Conservation (phyloP, 2,113 vertebrate genomes). For the Nesogale talazaci region DNA sequence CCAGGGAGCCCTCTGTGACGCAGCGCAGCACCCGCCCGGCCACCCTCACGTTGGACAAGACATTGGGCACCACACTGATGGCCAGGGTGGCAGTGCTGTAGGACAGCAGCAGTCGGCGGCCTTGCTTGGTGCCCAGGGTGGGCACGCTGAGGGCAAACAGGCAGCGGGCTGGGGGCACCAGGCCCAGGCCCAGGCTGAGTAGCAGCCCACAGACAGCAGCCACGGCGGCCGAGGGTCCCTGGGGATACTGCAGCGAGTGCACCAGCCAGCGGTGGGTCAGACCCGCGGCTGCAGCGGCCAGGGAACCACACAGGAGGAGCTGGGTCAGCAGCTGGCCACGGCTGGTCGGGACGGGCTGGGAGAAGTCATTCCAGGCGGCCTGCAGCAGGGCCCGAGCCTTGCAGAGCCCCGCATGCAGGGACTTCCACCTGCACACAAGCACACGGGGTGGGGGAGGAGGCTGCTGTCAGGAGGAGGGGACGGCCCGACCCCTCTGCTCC, state of each 20-base stretch:
- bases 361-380: constrained; percentile 89
- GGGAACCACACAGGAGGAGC: constrained; percentile 86
- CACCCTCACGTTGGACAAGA: constrained; percentile 87
- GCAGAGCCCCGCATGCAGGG: constrained; percentile 38
- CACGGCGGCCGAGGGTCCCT: constrained; percentile 29
- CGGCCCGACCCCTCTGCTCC: background rate
- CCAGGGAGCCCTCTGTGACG: constrained; percentile 89
- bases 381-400: background rate
- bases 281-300: constrained; percentile 80
- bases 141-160: constrained; percentile 91
- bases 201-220: constrained; percentile 83
- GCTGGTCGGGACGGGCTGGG: constrained; percentile 85
- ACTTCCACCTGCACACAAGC: constrained; percentile 61
- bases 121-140: constrained; percentile 91
- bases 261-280: constrained; percentile 91
- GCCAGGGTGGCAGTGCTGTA: constrained; percentile 88
- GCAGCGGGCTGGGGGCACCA: constrained; percentile 93
- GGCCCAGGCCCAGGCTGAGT: constrained; percentile 85
- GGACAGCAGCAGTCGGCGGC: constrained; percentile 90
- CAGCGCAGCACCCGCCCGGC: constrained; percentile 90
- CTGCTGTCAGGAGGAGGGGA: background rate
- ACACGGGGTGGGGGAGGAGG: background rate
- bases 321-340: constrained; percentile 86
- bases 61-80: constrained; percentile 90
- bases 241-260: constrained; percentile 86